Evolutionary conservation across 2,797 vertebrate genomes (phyloP), one percentile per base, ranked within the genome.

Genomic region (Yasuhikotakia modesta): DNA sequence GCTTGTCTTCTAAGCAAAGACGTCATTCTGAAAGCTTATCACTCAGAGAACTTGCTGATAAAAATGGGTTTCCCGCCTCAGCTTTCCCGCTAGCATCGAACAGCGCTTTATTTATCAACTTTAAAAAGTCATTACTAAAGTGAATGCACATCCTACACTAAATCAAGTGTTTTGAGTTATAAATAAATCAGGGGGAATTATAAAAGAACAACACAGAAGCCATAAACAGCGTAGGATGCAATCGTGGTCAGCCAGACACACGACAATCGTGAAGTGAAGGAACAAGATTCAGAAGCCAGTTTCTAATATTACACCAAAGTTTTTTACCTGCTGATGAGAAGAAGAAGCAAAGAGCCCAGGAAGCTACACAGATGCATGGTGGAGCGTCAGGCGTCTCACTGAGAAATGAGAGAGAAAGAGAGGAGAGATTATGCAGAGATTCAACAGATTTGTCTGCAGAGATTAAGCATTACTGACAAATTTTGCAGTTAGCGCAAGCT

Each of bases 241-340:
- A 13, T 48, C 30, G 22, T 64, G 58, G 45, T 55, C 1, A 69
- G 35, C 27, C 57, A 35, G 27, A 19, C 55, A 46, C 30, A 7
- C 60, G 14, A 46, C 52, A 68, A 57, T 68, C 43, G 69, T 22
- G 6, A 55, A 69, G 75, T 50, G 30, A 5, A 21, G 27, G 55
- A 35, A 39, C 14, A 70, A 12, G 8, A 53, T 63, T 19, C 2
- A 43, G 6, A 50, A 60, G 27, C 10, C 1, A 22, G 52, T 22
- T 76, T 4, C 13, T n/a, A 53, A 71, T 14, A 52, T 39, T 16
- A 16, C 60, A 70, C 35, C 22, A 60, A 30, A 32, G 12, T 63
- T 70, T 64, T 81, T 84, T 84, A 86, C 85, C 85, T 80, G 72
- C 74, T 83, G 35, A 86, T 81, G 71, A 83, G 50, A n/a, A 86